These are phyloP conservation scores for Harlomillsia oculata DNA, from an alignment of 1,140 invertebrate species.

Conservation along the genomic window DNA sequence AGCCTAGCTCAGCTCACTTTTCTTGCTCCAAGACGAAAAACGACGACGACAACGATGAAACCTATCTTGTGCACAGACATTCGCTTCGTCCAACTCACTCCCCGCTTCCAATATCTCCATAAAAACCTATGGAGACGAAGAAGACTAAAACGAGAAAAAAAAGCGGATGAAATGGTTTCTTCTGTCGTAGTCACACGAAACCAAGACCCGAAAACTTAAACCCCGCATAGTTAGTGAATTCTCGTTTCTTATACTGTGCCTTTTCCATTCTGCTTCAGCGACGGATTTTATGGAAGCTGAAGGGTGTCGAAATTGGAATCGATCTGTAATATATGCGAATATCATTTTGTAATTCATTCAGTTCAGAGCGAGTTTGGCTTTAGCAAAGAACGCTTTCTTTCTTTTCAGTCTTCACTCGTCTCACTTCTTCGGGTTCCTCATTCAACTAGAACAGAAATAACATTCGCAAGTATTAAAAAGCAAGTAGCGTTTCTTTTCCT, in stretches of 20 bases:
- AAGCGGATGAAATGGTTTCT: slow-evolving; percentile 12
- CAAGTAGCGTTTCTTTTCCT: no score
- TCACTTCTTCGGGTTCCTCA: slow-evolving; percentile 1
- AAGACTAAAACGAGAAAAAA: slow-evolving; percentile 5
- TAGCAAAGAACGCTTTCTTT: no score
- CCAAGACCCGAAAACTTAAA: no score
- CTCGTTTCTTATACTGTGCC: no score
- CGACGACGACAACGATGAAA: background rate
- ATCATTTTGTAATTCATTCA: slow-evolving; percentile 23
- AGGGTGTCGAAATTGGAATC: slow-evolving; percentile 27
- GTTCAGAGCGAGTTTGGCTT: no score
- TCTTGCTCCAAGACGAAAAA: background rate
- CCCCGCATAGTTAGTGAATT: no score
- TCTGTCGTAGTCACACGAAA: no score
- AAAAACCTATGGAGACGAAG: background rate
- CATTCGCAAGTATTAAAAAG: no score
- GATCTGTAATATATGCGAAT: slow-evolving; percentile 32
- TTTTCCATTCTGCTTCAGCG: background rate
- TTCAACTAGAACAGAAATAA: no score
- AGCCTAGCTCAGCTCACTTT: background rate
- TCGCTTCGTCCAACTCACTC: background rate
- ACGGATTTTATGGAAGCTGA: background rate
- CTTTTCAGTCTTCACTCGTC: no score
- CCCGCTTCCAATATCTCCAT: no score
- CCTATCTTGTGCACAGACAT: background rate